These are phyloP conservation scores for Manis javanica DNA, from an alignment of 2,797 vertebrate species.

Conservation along the genomic window DNA sequence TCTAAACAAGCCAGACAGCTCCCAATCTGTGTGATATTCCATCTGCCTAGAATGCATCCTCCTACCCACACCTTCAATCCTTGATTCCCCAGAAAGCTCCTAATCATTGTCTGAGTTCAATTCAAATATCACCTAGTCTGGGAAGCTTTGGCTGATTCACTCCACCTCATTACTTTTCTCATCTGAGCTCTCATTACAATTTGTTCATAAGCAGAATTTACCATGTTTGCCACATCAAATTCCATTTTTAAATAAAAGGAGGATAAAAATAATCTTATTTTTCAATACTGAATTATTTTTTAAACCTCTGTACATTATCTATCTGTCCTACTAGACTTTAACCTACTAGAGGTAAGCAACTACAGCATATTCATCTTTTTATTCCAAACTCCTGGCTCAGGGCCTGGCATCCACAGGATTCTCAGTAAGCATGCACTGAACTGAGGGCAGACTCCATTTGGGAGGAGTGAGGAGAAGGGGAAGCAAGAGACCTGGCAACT, in stretches of 20 bases:
- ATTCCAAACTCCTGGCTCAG: neutral
- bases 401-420: neutral
- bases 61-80: neutral
- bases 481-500: neutral
- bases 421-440: neutral
- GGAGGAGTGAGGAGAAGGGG: neutral
- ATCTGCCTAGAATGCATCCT: neutral
- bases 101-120: constrained; percentile 44
- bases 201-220: constrained; percentile 36
- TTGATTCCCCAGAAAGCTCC: constrained; percentile 41
- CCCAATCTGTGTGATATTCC: neutral
- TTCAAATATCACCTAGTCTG: constrained; percentile 29
- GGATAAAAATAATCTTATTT: constrained; percentile 25
- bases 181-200: constrained; percentile 34
- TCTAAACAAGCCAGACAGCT: neutral
- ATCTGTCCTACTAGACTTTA: neutral
- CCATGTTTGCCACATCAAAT: constrained; percentile 11
- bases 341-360: neutral
- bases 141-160: neutral
- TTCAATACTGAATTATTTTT: neutral
- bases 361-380: constrained; percentile 1
- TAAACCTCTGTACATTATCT: constrained; percentile 4
- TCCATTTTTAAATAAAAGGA: neutral
- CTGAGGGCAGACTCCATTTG: neutral
- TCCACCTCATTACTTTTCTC: constrained; percentile 27